Base-by-base conservation (phyloP, 2,113 vertebrate species). In the Silurus asotus region DNA sequence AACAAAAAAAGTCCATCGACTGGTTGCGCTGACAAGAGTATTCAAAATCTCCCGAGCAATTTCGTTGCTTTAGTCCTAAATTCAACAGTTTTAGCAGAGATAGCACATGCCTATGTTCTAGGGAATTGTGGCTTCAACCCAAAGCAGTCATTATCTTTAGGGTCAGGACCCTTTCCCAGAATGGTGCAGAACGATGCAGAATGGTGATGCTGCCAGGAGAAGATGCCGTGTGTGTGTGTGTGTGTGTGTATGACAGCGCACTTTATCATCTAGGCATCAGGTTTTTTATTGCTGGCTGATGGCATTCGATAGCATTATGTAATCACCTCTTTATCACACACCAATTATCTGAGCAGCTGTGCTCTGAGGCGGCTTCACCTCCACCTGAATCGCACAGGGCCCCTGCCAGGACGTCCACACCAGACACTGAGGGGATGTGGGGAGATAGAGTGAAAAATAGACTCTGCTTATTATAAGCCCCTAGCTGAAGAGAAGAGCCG, bases 251-350 rank as follows among this genome's bases (percentile, higher is more conserved):
- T 90, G 92, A 92, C 91, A 89, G 93, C 93, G 92, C 93, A 92
- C 93, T 94, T 93, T 93, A 94, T 92, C 92, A 93, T 93, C 92
- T 28, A 93, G 94, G 92, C 94, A 94, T 95, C 94, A 95, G 83
- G 75, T 94, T 94, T 94, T 95, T 95, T 94, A 95, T 95, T 93
- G 94, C 92, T 92, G 94, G 94, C 94, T 94, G 93, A 94, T 95
- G 95, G 94, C 93, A 94, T 94, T 93, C 93, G 92, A 93, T 94
- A 94, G 93, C 94, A 94, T 92, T 93, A 93, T 92, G 94, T 94
- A 95, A 95, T 95, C 95, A 94, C 93, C 94, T 95, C 93, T 95
- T 95, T 95, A 95, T 95, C 95, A 95, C 94, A 94, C 94, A 93
- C 93, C 94, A 95, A 95, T 95, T 95, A 95, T 95, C 93, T 92